phyloP scores from a whole-genome alignment of 2,113 vertebrate genomes.

The Etheostoma spectabile region DNA sequence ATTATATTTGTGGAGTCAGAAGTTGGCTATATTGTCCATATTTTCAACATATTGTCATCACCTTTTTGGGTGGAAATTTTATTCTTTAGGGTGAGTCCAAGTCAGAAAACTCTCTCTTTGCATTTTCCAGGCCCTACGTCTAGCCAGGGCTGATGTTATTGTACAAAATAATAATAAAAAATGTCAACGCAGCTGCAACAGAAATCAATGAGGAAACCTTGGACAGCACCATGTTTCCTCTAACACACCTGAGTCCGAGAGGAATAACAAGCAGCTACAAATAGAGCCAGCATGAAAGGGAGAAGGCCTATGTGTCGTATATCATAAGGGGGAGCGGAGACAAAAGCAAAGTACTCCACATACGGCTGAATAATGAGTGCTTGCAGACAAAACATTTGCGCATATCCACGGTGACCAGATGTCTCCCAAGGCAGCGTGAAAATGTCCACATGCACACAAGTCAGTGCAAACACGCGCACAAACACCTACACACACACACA shows the following conservation, averaged over 20 bases:
- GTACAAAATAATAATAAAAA: constrained; percentile 37
- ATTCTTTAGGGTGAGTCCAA: neutral
- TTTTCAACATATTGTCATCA: neutral
- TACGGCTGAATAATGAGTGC: constrained; percentile 34
- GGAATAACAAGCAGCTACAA: constrained; percentile 55
- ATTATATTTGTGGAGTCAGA: constrained; percentile 6
- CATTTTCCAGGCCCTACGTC: neutral
- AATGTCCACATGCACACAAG: constrained; percentile 3
- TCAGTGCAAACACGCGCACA: constrained; percentile 7
- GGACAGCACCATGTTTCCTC: constrained; percentile 27
- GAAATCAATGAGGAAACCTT: constrained; percentile 62
- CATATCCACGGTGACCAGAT: constrained; percentile 40
- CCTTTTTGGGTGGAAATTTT: neutral
- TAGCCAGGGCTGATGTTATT: constrained; percentile 21
- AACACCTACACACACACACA: constrained; percentile 13
- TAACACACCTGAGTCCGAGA: constrained; percentile 49
- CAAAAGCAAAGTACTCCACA: constrained; percentile 19
- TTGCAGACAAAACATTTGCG: constrained; percentile 33
- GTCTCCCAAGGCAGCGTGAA: constrained; percentile 10
- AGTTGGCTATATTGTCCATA: neutral
- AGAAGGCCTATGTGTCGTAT: neutral
- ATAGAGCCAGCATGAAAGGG: neutral
- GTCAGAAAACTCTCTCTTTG: constrained; percentile 6
- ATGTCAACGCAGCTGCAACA: neutral
- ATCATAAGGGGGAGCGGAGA: constrained; percentile 14